These are phyloP conservation scores for Norana najaformis DNA, from an alignment of 2,888 invertebrate species.

Conservation along the genomic window DNA sequence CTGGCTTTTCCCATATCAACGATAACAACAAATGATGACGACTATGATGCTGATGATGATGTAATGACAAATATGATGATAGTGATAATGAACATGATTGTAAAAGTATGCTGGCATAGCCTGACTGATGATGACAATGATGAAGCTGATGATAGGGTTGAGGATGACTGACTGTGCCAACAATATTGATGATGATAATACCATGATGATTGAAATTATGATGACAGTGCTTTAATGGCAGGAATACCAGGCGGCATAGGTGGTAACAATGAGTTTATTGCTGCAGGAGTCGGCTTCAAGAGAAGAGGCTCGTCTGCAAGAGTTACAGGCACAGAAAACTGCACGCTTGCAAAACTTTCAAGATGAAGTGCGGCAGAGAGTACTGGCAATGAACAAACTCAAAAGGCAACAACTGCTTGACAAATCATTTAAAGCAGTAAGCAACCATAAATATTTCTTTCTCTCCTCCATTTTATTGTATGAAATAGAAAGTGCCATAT, in stretches of 20 bases:
- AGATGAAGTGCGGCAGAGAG: conserved; percentile 54
- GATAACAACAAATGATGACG: no score
- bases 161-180: not conserved
- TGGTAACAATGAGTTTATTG: not conserved
- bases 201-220: no score
- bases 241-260: not conserved
- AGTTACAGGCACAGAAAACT: conserved; percentile 45
- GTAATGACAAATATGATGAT: not conserved
- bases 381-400: conserved; percentile 47
- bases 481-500: no score
- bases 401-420: conserved; percentile 51
- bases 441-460: conserved; percentile 34
- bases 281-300: conserved; percentile 20
- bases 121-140: not conserved
- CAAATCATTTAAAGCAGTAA: conserved; percentile 51
- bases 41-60: no score
- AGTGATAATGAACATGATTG: not conserved
- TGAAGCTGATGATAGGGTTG: not conserved
- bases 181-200: not conserved
- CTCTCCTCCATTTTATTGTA: not conserved
- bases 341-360: conserved; percentile 53
- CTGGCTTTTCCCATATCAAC: not conserved
- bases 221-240: not conserved
- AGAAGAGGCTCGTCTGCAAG: conserved; percentile 30
- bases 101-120: no score